phyloP scores from a whole-genome alignment of 2,113 vertebrate genomes.

The Glareola pratincola region DNA sequence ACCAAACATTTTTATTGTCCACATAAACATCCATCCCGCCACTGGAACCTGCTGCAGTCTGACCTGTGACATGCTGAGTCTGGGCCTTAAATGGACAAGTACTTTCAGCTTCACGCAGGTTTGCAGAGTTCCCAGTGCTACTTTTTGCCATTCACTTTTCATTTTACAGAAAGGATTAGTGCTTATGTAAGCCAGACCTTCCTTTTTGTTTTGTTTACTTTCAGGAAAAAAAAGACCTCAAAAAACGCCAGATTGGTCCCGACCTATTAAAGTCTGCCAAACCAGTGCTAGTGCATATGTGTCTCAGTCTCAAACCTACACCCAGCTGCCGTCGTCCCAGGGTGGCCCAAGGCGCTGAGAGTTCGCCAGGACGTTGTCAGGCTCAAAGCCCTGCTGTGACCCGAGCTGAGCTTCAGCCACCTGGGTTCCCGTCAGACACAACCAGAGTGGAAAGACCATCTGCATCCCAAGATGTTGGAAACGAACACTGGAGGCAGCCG shows the following conservation, averaged over 20 bases:
- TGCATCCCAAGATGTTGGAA: not conserved
- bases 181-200: not conserved
- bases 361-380: rapidly evolving
- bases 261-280: not conserved
- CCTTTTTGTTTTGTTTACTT: not conserved
- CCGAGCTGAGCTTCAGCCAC: not conserved
- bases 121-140: not conserved
- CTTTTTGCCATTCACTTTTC: not conserved
- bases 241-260: not conserved
- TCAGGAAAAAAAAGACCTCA: not conserved
- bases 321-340: rapidly evolving
- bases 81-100: not conserved
- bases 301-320: rapidly evolving
- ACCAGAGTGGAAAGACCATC: not conserved
- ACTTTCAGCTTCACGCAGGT: not conserved
- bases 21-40: rapidly evolving
- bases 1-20: not conserved
- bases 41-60: not conserved
- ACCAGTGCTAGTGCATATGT: rapidly evolving
- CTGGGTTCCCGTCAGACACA: not conserved
- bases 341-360: not conserved
- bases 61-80: no score
- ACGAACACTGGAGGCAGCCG: rapidly evolving
- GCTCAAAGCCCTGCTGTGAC: not conserved
- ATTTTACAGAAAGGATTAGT: not conserved